phyloP scores from a whole-genome alignment of 2,797 vertebrate genomes.

The Coregonus ussuriensis region DNA sequence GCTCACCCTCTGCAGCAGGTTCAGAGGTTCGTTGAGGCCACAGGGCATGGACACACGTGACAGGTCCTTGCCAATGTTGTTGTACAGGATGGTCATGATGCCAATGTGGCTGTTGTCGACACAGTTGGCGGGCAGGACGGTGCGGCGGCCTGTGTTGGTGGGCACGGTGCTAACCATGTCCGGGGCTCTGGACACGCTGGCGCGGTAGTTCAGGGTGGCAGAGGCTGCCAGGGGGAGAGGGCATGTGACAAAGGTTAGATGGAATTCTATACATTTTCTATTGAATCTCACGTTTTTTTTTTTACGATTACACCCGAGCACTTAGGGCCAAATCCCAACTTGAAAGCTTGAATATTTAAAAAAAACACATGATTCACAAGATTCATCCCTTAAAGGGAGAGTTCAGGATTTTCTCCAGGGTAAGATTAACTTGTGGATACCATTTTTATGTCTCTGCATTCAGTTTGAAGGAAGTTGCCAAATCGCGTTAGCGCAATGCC shows the following conservation, averaged over 20 bases:
- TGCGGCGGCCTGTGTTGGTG: conserved; percentile 71
- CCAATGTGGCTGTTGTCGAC: conserved; percentile 84
- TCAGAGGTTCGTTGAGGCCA: conserved; percentile 79
- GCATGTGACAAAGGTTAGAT: neutral
- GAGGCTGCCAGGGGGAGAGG: conserved; percentile 43
- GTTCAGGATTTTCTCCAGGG: no score
- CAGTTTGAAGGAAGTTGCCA: no score
- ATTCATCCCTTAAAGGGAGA: neutral
- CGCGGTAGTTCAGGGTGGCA: conserved; percentile 65
- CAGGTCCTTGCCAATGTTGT: conserved; percentile 93
- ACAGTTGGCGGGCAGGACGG: conserved; percentile 72
- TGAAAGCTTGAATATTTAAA: neutral
- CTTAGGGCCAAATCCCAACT: no score
- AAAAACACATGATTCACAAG: no score
- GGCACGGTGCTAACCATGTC: conserved; percentile 33
- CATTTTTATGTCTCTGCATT: no score
- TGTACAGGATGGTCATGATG: conserved; percentile 87
- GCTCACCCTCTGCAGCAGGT: conserved; percentile 84
- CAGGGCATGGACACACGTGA: conserved; percentile 89
- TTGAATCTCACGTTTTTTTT: no score
- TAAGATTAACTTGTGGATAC: no score
- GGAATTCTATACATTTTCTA: neutral
- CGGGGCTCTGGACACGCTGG: conserved; percentile 58
- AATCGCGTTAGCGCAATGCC: no score
- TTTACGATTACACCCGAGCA: no score